Conservation (phyloP, 2,113 vertebrate genomes). For the Vulpes lagopus region DNA sequence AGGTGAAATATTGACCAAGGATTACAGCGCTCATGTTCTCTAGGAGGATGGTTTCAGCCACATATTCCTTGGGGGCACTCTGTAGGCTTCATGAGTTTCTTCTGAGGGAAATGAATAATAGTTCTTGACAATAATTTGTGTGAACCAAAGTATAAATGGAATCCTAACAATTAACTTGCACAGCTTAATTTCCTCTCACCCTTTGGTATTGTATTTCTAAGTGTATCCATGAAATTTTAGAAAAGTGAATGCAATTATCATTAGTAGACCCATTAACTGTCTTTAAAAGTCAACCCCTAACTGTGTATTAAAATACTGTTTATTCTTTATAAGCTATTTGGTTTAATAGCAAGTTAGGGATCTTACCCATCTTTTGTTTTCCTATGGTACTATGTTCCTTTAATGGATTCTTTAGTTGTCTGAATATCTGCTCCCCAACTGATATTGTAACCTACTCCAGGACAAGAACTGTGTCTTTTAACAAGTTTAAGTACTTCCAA, state of each 20-base stretch:
- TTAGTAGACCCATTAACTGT: not conserved
- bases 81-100: not conserved
- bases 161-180: not conserved
- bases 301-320: not conserved
- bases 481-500: not conserved
- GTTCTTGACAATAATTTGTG: not conserved
- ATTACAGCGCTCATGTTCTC: not conserved
- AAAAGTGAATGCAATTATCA: not conserved
- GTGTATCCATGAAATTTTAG: not conserved
- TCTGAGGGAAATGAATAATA: not conserved
- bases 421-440: not conserved
- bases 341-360: not conserved
- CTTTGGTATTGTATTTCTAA: slow-evolving; percentile 1
- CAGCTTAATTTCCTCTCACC: slow-evolving; percentile 21
- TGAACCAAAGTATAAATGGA: not conserved
- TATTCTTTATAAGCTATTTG: not conserved
- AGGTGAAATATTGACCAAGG: not conserved
- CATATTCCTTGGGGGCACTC: not conserved
- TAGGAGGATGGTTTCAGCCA: not conserved
- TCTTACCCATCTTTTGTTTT: not conserved
- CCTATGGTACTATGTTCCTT: not conserved
- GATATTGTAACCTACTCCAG: not conserved
- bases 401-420: not conserved
- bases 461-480: not conserved
- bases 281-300: not conserved